A percentile compares a stretch with the other conserved stretches of the same genome.
Conservation (phyloP, 2,888 invertebrate genomes). For the Drosophila infuscata region DNA sequence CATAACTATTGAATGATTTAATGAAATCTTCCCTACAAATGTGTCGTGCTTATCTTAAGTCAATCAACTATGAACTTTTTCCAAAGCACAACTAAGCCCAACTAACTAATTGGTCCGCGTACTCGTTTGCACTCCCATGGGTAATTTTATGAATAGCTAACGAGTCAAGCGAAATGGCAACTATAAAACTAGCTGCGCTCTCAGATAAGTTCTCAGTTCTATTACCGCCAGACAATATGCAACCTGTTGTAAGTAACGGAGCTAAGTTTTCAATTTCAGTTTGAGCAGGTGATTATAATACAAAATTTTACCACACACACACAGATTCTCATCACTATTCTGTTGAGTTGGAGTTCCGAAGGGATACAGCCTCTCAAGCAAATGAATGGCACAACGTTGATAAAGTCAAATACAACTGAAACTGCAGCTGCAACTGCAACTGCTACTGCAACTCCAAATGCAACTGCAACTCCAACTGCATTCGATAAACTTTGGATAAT, state of each 20-base stretch:
- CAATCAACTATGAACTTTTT: neutral
- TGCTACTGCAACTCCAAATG: too few relatives aligned
- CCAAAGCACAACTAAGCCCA: neutral
- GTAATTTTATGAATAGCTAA: slow-evolving; percentile 54
- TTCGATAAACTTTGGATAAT: neutral
- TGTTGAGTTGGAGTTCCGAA: slow-evolving; percentile 12
- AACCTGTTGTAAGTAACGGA: slow-evolving; percentile 56
- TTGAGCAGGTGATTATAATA: neutral
- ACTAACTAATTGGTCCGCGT: neutral
- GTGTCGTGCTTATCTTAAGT: neutral
- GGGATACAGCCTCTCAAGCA: slow-evolving; percentile 1
- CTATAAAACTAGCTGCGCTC: slow-evolving; percentile 52
- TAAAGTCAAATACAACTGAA: neutral
- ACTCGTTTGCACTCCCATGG: slow-evolving; percentile 29
- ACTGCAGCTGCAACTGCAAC: too few relatives aligned
- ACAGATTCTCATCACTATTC: slow-evolving; percentile 21
- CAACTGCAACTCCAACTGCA: too few relatives aligned
- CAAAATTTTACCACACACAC: too few relatives aligned
- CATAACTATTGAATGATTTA: neutral
- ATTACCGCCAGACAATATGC: slow-evolving; percentile 41
- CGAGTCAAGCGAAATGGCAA: slow-evolving; percentile 15
- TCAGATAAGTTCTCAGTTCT: slow-evolving; percentile 42
- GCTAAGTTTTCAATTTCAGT: neutral
- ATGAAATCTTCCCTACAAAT: neutral
- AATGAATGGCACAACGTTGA: neutral